phyloP scores from a whole-genome alignment of 2,797 vertebrate genomes.

The Malurus splendens region DNA sequence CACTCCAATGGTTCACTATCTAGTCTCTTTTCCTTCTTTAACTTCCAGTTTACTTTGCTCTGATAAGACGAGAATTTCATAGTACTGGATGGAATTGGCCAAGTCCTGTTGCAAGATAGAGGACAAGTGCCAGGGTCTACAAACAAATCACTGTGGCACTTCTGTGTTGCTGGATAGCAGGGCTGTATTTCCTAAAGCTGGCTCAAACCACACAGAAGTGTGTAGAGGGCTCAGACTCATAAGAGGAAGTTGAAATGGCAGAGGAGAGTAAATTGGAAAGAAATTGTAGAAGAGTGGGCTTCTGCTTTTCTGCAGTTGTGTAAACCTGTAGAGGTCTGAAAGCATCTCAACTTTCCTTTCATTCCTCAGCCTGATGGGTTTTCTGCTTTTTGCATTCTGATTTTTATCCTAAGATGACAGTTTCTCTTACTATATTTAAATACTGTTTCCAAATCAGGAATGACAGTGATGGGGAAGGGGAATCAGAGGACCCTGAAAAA shows the following conservation, averaged over 20 bases:
- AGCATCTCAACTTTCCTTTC: background rate
- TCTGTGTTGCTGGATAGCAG: background rate
- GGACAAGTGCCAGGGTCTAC: background rate
- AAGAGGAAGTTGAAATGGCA: background rate
- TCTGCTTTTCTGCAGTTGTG: background rate
- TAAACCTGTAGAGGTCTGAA: background rate
- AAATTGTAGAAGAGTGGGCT: background rate
- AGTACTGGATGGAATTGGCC: background rate
- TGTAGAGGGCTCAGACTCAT: background rate
- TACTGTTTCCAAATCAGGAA: constrained; percentile 74
- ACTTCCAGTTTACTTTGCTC: background rate
- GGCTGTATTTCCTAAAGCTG: background rate
- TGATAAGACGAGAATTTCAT: background rate
- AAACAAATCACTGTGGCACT: background rate
- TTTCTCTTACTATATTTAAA: background rate
- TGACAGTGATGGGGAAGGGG: constrained; percentile 94
- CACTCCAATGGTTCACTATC: background rate
- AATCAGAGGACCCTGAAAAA: constrained; percentile 93
- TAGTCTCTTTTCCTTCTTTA: background rate
- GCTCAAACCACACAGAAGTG: background rate
- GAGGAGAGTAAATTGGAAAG: background rate
- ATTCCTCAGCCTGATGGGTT: background rate
- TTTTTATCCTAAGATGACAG: background rate
- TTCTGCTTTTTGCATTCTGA: background rate
- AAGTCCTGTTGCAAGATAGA: background rate